Conservation (phyloP, 2,888 invertebrate genomes). For the Drosophila borealis region DNA sequence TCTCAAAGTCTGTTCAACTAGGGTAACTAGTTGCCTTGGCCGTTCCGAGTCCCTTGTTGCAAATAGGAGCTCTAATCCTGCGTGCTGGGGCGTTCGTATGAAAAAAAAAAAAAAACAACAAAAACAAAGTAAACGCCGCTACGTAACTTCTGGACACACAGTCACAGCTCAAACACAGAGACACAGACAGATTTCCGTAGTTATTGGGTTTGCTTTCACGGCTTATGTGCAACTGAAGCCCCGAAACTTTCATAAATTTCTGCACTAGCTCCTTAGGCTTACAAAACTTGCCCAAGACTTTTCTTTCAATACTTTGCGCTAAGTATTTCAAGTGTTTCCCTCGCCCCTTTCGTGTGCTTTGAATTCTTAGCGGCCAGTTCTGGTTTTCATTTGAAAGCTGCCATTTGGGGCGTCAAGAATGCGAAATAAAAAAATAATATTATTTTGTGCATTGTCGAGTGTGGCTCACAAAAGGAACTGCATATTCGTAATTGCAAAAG, state of each 20-base stretch:
- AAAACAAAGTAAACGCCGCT: constrained; percentile 32
- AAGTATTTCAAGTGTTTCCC: constrained; percentile 64
- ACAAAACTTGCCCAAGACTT: constrained; percentile 39
- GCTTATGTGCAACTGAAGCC: constrained; percentile 72
- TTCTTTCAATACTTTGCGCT: constrained; percentile 42
- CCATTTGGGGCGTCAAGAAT: constrained; percentile 31
- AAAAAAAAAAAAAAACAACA: constrained; percentile 34
- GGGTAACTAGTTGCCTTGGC: constrained; percentile 19
- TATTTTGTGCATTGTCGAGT: constrained; percentile 34
- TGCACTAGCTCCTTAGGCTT: constrained; percentile 32
- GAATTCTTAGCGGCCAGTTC: constrained; percentile 40
- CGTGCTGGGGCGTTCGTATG: constrained; percentile 20
- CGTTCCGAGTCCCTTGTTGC: constrained; percentile 56
- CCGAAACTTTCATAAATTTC: constrained; percentile 61
- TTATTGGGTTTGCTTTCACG: constrained; percentile 70
- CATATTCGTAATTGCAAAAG: too few relatives aligned
- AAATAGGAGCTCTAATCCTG: constrained; percentile 61
- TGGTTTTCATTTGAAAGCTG: constrained; percentile 48
- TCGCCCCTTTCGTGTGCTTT: constrained; percentile 18
- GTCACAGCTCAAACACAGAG: constrained; percentile 1
- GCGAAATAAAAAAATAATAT: constrained; percentile 48
- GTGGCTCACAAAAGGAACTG: not conserved
- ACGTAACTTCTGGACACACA: constrained; percentile 36
- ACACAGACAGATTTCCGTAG: constrained; percentile 2
- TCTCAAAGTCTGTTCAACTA: constrained; percentile 33